These are phyloP conservation scores for silkworm (Bombyx mori) DNA, from an alignment of 1,140 invertebrate species.

Conservation along the genomic window ASM3026992v2 NC_085117.1:5435501-5436000, in stretches of 20 bases:
- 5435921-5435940: slow-evolving; percentile 43
- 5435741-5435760: slow-evolving; percentile 50
- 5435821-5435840: slow-evolving; percentile 34
- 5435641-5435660: slow-evolving; percentile 83
- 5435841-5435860: slow-evolving; percentile 49
- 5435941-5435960: slow-evolving; percentile 71
- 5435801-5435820: slow-evolving; percentile 29
- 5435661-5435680: slow-evolving; percentile 57
- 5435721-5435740: slow-evolving; percentile 31
- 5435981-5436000: slow-evolving; percentile 50
- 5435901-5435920: slow-evolving; percentile 33
- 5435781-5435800: slow-evolving; percentile 34
- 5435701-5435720: slow-evolving; percentile 12
- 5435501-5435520: slow-evolving; percentile 7
- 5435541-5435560: slow-evolving; percentile 76
- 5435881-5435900: slow-evolving; percentile 45
- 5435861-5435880: slow-evolving; percentile 46
- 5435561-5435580: slow-evolving; percentile 82
- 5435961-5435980: slow-evolving; percentile 55
- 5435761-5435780: slow-evolving; percentile 50
- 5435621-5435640: slow-evolving; percentile 82
- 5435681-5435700: slow-evolving; percentile 12
- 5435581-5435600: slow-evolving; percentile 67
- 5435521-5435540: slow-evolving; percentile 32
- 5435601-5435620: slow-evolving; percentile 72